Evolutionary conservation across 2,113 vertebrate genomes (phyloP).

Genomic region (Mormoops blainvillei): DNA sequence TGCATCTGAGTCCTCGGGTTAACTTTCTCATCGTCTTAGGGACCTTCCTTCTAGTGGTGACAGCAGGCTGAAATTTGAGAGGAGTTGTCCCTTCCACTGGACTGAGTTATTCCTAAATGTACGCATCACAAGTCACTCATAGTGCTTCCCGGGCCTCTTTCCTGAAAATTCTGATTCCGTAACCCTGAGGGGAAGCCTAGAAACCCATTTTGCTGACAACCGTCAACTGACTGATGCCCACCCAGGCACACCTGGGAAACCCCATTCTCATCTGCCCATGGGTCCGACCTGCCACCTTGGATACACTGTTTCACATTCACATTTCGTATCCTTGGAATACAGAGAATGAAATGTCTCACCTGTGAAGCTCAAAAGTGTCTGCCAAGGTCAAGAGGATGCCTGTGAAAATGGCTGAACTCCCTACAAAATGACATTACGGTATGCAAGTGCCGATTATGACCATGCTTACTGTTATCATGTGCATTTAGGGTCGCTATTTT

Average conservation of each 20-base stretch:
- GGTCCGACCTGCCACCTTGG: background rate
- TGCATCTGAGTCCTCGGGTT: background rate
- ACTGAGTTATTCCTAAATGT: background rate
- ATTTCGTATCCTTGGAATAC: background rate
- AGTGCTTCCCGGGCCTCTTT: background rate
- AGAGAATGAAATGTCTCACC: background rate
- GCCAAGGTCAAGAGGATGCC: background rate
- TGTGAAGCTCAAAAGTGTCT: background rate
- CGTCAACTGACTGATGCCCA: background rate
- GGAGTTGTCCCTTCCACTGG: background rate
- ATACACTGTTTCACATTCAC: background rate
- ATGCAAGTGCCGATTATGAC: background rate
- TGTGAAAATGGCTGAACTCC: background rate
- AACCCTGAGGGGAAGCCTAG: background rate
- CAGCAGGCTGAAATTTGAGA: background rate
- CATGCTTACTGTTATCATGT: background rate
- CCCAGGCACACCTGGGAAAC: background rate
- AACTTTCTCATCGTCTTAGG: background rate
- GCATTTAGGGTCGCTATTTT: background rate
- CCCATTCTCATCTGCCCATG: background rate
- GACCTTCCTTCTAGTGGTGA: background rate
- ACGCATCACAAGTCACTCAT: fast-evolving
- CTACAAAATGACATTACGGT: background rate
- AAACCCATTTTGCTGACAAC: too few species aligned
- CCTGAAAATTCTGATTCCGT: background rate